A percentile compares a stretch with the other conserved stretches of the same genome.
phyloP scores from a whole-genome alignment of 2,888 invertebrate species.

The Dinocampus coccinellae region DNA sequence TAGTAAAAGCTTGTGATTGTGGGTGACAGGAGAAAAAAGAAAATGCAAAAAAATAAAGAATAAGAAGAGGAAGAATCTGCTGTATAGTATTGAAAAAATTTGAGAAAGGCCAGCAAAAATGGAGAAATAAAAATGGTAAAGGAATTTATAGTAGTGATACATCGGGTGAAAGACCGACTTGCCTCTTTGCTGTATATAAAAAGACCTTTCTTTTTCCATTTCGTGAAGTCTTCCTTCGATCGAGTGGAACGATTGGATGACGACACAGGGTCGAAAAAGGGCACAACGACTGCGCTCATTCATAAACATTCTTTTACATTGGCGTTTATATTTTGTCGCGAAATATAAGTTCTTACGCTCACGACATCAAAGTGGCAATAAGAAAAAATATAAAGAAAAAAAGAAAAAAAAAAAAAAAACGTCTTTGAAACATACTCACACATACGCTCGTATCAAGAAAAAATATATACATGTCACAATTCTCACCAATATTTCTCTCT shows the following conservation, averaged over 20 bases:
- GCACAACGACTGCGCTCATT: conserved; percentile 49
- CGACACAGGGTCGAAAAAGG: conserved; percentile 38
- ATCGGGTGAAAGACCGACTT: not conserved
- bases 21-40: no score
- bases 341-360: conserved; percentile 19
- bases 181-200: not conserved
- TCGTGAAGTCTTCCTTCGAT: conserved; percentile 29
- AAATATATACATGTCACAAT: conserved; percentile 22
- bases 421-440: not conserved
- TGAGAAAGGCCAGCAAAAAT: not conserved
- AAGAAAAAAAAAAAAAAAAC: not conserved
- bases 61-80: no score
- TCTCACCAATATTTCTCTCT: not conserved
- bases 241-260: conserved; percentile 35
- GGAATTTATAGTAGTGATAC: conserved; percentile 7
- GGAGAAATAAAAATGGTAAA: not conserved
- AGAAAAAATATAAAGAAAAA: conserved; percentile 10
- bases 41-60: no score
- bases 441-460: not conserved
- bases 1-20: no score
- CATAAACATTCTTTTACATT: conserved; percentile 52
- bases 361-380: conserved; percentile 14
- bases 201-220: not conserved
- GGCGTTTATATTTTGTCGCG: conserved; percentile 40
- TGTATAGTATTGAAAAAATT: not conserved